These are phyloP conservation scores for Phrynocephalus guinanensis DNA, from an alignment of 2,797 vertebrate genomes.

Conservation along the genomic window DNA sequence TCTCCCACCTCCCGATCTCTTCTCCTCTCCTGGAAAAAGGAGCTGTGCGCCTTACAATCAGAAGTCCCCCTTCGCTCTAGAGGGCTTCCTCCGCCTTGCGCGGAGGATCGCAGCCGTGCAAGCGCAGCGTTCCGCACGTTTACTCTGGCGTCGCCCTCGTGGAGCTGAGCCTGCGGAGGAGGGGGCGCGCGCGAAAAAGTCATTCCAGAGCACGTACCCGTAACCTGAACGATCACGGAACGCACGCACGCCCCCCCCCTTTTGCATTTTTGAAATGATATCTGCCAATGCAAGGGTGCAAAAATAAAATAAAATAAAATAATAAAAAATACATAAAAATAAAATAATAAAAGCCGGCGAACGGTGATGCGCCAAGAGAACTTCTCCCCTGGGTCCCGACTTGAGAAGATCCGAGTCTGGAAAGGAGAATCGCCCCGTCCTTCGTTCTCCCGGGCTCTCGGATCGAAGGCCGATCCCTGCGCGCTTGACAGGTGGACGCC, in stretches of 20 bases:
- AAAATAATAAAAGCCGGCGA: too few relatives aligned
- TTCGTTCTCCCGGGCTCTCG: neutral
- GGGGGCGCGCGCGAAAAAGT: too few relatives aligned
- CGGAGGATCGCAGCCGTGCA: neutral
- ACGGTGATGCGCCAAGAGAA: accelerated
- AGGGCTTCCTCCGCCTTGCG: neutral
- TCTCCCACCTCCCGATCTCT: neutral
- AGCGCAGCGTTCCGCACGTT: too few relatives aligned
- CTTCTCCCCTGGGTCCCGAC: neutral
- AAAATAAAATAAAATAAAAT: neutral
- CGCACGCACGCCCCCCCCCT: too few relatives aligned
- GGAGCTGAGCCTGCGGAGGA: too few relatives aligned
- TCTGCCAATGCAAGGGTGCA: neutral
- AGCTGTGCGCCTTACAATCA: neutral
- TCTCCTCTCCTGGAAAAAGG: neutral
- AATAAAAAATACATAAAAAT: too few relatives aligned
- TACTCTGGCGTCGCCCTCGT: neutral
- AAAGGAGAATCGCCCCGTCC: neutral
- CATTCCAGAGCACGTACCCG: too few relatives aligned
- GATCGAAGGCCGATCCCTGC: neutral
- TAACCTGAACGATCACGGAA: neutral
- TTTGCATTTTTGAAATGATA: neutral
- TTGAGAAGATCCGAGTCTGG: neutral
- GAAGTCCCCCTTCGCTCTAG: too few relatives aligned
- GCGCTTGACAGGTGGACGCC: too few relatives aligned